These are phyloP conservation scores for Trichacis sp. DNA, from an alignment of 2,888 invertebrate genomes.

Conservation along the genomic window DNA sequence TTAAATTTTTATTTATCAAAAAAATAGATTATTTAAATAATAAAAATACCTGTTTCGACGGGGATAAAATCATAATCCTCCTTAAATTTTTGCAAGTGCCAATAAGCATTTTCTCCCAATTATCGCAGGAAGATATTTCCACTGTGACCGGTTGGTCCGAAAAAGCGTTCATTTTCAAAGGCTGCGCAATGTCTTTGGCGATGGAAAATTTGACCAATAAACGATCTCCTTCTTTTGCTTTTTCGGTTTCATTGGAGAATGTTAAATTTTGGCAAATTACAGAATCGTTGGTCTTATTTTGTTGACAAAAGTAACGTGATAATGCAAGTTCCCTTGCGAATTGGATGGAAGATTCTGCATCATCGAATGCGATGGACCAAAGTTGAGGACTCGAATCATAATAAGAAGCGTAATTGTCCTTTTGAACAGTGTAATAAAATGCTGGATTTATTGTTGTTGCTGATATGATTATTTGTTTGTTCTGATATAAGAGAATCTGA, in stretches of 20 bases:
- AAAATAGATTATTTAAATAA: background rate
- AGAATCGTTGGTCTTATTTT: constrained; percentile 46
- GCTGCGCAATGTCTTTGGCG: constrained; percentile 50
- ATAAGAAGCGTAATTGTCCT: constrained; percentile 60
- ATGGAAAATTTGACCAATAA: constrained; percentile 53
- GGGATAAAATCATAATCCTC: constrained; percentile 55
- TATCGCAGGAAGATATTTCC: constrained; percentile 56
- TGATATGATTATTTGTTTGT: constrained; percentile 59
- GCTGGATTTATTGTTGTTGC: constrained; percentile 52
- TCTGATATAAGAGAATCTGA: constrained; percentile 63
- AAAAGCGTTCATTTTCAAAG: constrained; percentile 48
- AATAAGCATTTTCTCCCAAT: constrained; percentile 58
- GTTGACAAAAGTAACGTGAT: constrained; percentile 51
- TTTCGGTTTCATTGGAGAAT: constrained; percentile 37
- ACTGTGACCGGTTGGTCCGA: constrained; percentile 50
- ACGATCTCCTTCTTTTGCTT: constrained; percentile 52
- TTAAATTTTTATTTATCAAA: background rate
- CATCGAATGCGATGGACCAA: constrained; percentile 73
- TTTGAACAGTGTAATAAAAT: constrained; percentile 57
- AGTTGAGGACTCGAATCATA: constrained; percentile 71
- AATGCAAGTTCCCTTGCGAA: constrained; percentile 61
- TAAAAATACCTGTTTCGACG: constrained; percentile 56
- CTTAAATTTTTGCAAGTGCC: constrained; percentile 49
- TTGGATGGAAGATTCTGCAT: constrained; percentile 53
- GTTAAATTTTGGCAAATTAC: constrained; percentile 56